A percentile compares a stretch with the other conserved stretches of the same genome.
These are phyloP conservation scores for Neopipo cinnamomea DNA, from an alignment of 2,113 vertebrate species.

Conservation along the genomic window DNA sequence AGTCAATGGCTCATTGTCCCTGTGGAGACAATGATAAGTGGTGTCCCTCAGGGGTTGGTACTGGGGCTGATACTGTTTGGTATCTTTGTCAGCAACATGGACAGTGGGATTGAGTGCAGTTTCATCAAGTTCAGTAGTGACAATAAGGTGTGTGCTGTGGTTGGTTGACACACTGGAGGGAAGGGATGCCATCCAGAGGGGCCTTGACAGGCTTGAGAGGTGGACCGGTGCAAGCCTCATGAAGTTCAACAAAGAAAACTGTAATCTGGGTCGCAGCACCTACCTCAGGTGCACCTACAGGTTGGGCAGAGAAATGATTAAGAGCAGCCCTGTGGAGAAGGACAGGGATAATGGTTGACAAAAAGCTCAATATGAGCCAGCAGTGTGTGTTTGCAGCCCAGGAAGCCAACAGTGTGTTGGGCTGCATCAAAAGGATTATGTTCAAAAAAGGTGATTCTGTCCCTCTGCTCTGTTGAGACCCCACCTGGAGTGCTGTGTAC, in stretches of 20 bases:
- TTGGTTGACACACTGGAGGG: not conserved
- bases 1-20: not conserved
- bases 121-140: not conserved
- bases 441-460: accelerated
- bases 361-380: not conserved
- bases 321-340: not conserved
- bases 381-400: not conserved
- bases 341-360: not conserved
- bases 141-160: too few relatives aligned
- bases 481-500: not conserved
- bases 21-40: not conserved
- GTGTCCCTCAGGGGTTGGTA: not conserved
- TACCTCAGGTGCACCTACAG: not conserved
- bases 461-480: not conserved
- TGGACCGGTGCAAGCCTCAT: not conserved
- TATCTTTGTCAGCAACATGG: not conserved
- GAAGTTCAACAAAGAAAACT: not conserved
- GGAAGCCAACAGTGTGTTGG: not conserved
- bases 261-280: not conserved
- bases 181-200: not conserved
- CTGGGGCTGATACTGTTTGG: not conserved
- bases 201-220: not conserved
- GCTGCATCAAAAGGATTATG: accelerated
- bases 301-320: too few relatives aligned
- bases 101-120: not conserved